A percentile compares a stretch with the other conserved stretches of the same genome.
Evolutionary conservation across 2,113 vertebrate species (phyloP).

Genomic region (Ursus arctos): DNA sequence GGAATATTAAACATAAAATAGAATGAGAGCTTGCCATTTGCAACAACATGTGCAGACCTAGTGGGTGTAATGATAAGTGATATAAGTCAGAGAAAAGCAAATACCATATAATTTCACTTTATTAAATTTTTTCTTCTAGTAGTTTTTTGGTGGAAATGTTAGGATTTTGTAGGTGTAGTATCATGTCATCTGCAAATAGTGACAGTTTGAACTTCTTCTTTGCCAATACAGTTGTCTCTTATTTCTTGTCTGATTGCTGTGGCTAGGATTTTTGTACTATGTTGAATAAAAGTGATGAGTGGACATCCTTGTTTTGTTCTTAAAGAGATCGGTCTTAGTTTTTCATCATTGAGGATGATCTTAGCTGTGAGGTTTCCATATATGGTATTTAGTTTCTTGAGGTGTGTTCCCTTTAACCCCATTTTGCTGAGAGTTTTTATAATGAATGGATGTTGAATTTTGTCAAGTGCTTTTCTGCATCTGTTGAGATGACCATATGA

Average conservation of each 20-base stretch:
- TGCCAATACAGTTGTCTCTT: neutral
- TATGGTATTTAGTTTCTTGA: neutral
- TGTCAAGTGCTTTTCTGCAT: neutral
- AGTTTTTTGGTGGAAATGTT: neutral
- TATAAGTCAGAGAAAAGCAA: neutral
- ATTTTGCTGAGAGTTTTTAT: neutral
- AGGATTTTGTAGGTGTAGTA: neutral
- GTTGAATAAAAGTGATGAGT: neutral
- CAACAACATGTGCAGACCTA: neutral
- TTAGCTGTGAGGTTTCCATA: neutral
- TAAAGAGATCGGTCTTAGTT: neutral
- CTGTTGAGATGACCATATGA: neutral
- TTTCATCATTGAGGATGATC: neutral
- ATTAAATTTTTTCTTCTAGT: neutral
- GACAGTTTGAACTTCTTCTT: neutral
- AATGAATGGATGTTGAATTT: neutral
- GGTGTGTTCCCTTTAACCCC: neutral
- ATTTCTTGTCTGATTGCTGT: neutral
- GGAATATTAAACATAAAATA: neutral
- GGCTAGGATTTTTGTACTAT: neutral
- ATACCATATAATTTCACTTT: neutral
- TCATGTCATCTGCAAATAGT: neutral
- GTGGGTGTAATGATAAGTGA: neutral
- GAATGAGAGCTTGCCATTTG: neutral
- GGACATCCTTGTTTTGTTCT: neutral